Base-by-base conservation (phyloP, 2,888 invertebrate species). In the Molanna angustata region DNA sequence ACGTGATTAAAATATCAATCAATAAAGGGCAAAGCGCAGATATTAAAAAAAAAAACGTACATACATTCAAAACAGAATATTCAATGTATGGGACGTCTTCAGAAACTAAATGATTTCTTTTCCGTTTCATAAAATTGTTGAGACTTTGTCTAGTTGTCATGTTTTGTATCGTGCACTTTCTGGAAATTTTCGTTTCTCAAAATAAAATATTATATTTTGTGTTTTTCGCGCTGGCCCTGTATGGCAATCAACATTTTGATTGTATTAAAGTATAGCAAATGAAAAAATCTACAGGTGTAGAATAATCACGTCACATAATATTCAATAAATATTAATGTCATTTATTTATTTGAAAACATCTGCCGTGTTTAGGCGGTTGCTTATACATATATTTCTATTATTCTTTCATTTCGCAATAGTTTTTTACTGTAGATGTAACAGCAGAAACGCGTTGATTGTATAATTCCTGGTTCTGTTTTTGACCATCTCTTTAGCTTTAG, bases 131-230 rank as follows among this genome's bases (percentile, higher is more conserved):
- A n/a, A n/a, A n/a, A n/a, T n/a, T 9, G 9, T 9, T 9, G 6
- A 6, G 9, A 27, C 35, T 6, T 35, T 11, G 13, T 13, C 13
- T 14, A 35, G 13, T 39, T 7, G 7, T 22, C 3, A 21, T n/a
- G n/a, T n/a, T n/a, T n/a, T n/a, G n/a, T 16, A n/a, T 41, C 18
- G 57, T 57, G 57, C 54, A 54, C 44, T 57, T 57, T 54, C 54
- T 58, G 53, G 55, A 37, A 50, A 50, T 32, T 39, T 39, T 17
- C 33, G 33, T 9, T 11, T 33, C 33, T 17, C 2, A 45, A 40
- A 22, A 21, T 51, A 37, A 45, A 13, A 4, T 45, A 11, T 16
- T 27, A 31, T 37, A 27, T 31, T 11, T 50, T 19, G 37, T 49
- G 51, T 47, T 51, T 58, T 47, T 50, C 52, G 55, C 58, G 58